Base-by-base conservation (phyloP, 2,888 invertebrate genomes). In the Xiphydria camelus region DNA sequence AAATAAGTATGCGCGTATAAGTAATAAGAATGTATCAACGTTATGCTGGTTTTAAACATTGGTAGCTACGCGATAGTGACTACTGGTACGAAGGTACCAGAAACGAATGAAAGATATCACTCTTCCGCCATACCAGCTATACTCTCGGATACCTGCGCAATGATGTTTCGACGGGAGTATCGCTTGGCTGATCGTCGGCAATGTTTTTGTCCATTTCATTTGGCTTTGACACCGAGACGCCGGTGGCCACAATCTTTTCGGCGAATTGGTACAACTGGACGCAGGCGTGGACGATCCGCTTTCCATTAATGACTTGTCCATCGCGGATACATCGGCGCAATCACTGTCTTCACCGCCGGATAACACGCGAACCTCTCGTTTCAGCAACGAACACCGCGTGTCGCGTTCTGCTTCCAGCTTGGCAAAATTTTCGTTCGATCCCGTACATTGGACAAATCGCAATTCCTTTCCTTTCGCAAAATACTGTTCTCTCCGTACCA, bases 251-350 rank as follows among this genome's bases (percentile, higher is more conserved):
- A 82, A 68, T 41, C 83, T 73, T 71, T 84, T 84, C 0, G 84
- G 84, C 0, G 84, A 84, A 61, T 84, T 84, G 0, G 83, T 81
- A 48, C 83, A 83, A 57, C 83, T 83, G 0, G 84, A 84, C 41
- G 82, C 81, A 0, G 84, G 83, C 0, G 84, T 84, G 0, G 84
- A 83, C 0, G 83, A 83, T 57, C 75, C 75, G 48, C 70, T 70
- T 34, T 73, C 73, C 55, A 73, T 57, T 3, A 73, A 43, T 15
- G 71, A 73, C 35, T 55, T 68, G 25, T 73, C 73, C 47, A 73
- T 62, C 4, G 65, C 43, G 3, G 69, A 66, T 4, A 64, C 31
- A 43, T 70, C 70, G 2, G 66, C 66, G 35, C 65, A 71, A 47
- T 83, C 83, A 52, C 82, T 82, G 47, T 83, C 83, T 53, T 83